Evolutionary conservation across 2,888 invertebrate species (phyloP).

Genomic region (Drosophila ezoana): DNA sequence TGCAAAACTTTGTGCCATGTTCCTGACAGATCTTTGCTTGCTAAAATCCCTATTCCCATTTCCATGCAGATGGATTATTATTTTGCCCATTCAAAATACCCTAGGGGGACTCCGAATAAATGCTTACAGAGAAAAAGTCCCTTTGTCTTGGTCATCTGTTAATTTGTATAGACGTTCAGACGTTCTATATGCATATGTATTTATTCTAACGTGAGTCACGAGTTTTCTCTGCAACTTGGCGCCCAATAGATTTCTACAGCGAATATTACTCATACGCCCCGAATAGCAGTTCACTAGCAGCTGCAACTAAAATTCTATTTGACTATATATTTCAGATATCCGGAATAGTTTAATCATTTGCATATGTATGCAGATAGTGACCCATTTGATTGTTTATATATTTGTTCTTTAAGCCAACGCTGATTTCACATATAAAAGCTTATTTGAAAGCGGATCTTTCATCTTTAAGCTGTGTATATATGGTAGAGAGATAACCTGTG

Average conservation of each 20-base stretch:
- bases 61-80: neutral
- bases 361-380: neutral
- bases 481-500: too few relatives aligned
- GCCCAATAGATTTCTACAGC: conserved; percentile 8
- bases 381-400: too few relatives aligned
- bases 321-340: neutral
- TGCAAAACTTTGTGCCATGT: too few relatives aligned
- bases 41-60: neutral
- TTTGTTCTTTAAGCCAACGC: too few relatives aligned
- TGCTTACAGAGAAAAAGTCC: conserved; percentile 16
- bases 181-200: neutral
- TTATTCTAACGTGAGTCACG: conserved; percentile 19
- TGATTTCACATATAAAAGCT: too few relatives aligned
- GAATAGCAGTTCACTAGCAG: conserved; percentile 2
- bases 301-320: conserved; percentile 22
- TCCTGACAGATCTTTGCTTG: too few relatives aligned
- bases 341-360: neutral
- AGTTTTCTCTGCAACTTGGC: conserved; percentile 1
- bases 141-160: conserved; percentile 16
- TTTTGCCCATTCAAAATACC: conserved; percentile 4
- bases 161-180: neutral
- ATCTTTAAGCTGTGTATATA: too few relatives aligned
- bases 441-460: too few relatives aligned
- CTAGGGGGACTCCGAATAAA: neutral
- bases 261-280: conserved; percentile 33